These are phyloP conservation scores for Ptilodon capucinus DNA, from an alignment of 2,888 invertebrate species.

Conservation along the genomic window DNA sequence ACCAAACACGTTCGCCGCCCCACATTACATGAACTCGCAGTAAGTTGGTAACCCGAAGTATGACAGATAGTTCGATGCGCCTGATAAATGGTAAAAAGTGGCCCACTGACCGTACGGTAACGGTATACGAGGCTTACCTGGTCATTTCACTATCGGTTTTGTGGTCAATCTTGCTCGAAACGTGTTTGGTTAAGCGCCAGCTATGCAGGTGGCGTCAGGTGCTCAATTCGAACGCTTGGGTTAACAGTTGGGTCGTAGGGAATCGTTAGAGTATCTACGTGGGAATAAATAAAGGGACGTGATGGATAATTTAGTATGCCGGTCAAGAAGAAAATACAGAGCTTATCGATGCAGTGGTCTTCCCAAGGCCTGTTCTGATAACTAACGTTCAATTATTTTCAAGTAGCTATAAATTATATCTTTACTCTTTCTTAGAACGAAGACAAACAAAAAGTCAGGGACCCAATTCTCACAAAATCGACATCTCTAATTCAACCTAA, in stretches of 20 bases:
- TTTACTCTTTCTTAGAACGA: no score
- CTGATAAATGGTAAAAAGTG: constrained; percentile 73
- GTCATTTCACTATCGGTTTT: constrained; percentile 56
- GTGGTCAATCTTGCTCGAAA: constrained; percentile 34
- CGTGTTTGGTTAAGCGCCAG: constrained; percentile 22
- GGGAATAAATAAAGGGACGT: no score
- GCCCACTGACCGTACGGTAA: constrained; percentile 68
- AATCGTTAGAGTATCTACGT: constrained; percentile 2
- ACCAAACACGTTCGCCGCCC: constrained; percentile 22
- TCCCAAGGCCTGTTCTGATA: no score
- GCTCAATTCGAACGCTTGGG: constrained; percentile 5
- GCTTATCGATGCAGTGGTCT: no score
- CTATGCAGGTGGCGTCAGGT: constrained; percentile 9
- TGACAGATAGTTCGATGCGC: constrained; percentile 57
- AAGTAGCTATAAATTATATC: no score
- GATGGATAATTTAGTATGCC: no score
- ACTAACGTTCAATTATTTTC: no score
- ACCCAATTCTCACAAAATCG: no score
- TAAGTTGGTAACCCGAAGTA: constrained; percentile 28
- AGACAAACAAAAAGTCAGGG: no score
- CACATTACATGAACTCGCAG: constrained; percentile 19
- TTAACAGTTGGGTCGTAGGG: background rate
- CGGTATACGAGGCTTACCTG: constrained; percentile 54
- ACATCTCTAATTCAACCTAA: no score
- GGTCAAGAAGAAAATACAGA: no score